Base-by-base conservation (phyloP, 2,113 vertebrate genomes). In the Oreocharis arfaki region DNA sequence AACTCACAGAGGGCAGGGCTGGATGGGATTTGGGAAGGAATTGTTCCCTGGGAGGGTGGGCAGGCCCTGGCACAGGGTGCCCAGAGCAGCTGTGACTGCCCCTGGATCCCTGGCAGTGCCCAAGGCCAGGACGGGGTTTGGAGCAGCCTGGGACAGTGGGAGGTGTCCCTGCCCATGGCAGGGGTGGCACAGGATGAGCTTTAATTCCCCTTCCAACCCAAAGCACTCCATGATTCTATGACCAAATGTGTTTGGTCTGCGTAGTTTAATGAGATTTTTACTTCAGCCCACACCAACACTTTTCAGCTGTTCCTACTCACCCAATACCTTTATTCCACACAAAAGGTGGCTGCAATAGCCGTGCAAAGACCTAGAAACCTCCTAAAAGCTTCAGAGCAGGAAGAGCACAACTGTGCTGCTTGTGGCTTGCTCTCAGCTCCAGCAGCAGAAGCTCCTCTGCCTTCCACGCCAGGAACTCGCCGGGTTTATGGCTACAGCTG, bases 111-210 rank as follows among this genome's bases (percentile, higher is more conserved):
- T 82, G 61, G 52, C 0, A 68, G 7, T 46, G 53, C 0, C 60
- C 86, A 9, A 39, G 60, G 37, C 52, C 77, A 52, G 86, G 57
- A 19, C 18, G 16, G 61, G 16, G 41, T 0, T 8, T 4, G 75
- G 52, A 81, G 37, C 52, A 13, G 0, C 30, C 50, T 67, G 87
- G 77, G 61, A 7, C 3, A 6, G 33, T 30, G 69, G 39, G 0
- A 60, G 33, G 7, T 18, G 60, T 41, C 53, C 11, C 60, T 65
- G 28, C 37, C 39, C 42, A 5, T 22, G 24, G n/a, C 11, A 16
- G 67, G 26, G 13, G 1, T 12, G 49, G 26, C 0, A 61, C 1
- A 0, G 12, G 37, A 2, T 39, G 52, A 0, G 0, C 0, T 39
- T 53, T 26, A 16, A 26, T 3, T 0, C 41, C 46, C 19, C 24